Percentiles rank a stretch among this genome's conserved stretches.
Evolutionary conservation across 2,888 invertebrate genomes (phyloP).

Genomic region (Campopleginae sp.): DNA sequence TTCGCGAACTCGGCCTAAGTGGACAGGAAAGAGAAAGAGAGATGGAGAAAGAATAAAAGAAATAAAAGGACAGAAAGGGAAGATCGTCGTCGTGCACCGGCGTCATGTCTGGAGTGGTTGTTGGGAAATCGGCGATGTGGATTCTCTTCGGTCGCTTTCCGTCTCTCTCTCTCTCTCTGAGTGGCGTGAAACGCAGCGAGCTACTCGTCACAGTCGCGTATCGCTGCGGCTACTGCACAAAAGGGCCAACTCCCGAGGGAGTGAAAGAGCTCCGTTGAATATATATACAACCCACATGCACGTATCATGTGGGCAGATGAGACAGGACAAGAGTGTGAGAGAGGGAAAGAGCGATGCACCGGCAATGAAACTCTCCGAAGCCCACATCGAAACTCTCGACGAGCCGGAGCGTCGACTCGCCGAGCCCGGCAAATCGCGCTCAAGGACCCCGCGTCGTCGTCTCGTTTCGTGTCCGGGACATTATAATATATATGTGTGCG

Average conservation of each 20-base stretch:
- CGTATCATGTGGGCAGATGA: conserved; percentile 26
- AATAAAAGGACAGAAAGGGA: conserved; percentile 40
- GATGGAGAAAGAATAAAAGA: conserved; percentile 4
- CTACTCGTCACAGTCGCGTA: conserved; percentile 41
- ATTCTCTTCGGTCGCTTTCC: not conserved
- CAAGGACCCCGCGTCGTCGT: conserved; percentile 55
- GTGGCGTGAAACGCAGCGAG: conserved; percentile 21
- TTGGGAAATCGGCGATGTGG: conserved; percentile 52
- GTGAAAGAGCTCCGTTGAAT: conserved; percentile 23
- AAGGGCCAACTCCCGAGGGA: conserved; percentile 43
- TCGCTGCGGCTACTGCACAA: conserved; percentile 39
- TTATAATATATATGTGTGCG: conserved; percentile 21
- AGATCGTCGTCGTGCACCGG: conserved; percentile 45
- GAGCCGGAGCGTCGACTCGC: conserved; percentile 20
- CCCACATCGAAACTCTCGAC: conserved; percentile 42
- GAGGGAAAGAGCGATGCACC: conserved; percentile 31
- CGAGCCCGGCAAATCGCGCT: conserved; percentile 55
- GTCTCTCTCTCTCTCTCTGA: conserved; percentile 3
- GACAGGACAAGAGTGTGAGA: conserved; percentile 21
- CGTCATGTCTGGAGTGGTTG: conserved; percentile 65
- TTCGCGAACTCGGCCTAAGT: conserved; percentile 74
- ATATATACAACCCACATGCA: not conserved
- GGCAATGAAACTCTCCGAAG: conserved; percentile 42
- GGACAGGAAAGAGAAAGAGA: conserved; percentile 74
- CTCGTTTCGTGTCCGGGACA: conserved; percentile 73